These are phyloP conservation scores for Portunus trituberculatus DNA, from an alignment of 1,140 invertebrate genomes.

Conservation along the genomic window DNA sequence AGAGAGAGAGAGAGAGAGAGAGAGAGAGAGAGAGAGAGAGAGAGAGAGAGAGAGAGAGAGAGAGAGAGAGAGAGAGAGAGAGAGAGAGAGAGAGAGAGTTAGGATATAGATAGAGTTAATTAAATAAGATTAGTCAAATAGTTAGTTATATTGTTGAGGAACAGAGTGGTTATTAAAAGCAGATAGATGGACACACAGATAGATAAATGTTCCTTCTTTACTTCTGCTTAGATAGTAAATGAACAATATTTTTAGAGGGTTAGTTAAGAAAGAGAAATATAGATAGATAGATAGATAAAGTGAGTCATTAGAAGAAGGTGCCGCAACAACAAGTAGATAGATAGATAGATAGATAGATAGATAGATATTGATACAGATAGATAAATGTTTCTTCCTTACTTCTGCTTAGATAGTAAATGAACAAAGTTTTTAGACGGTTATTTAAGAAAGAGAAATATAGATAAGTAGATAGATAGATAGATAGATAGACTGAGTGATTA, in stretches of 20 bases:
- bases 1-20: neutral
- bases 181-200: too few species aligned
- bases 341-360: neutral
- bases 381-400: neutral
- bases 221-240: too few species aligned
- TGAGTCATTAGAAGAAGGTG: neutral
- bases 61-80: neutral
- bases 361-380: neutral
- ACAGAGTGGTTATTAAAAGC: too few species aligned
- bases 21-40: neutral
- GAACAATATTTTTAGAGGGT: neutral
- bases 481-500: too few species aligned
- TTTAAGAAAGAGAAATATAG: too few species aligned
- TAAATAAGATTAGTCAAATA: too few species aligned
- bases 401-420: too few species aligned
- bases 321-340: neutral
- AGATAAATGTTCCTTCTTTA: too few species aligned
- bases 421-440: too few species aligned
- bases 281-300: neutral
- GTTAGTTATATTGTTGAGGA: too few species aligned
- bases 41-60: neutral
- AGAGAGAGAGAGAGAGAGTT: neutral
- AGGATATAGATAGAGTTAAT: too few species aligned
- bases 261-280: neutral
- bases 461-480: too few species aligned